These are phyloP conservation scores for Agelaius tricolor DNA, from an alignment of 2,113 vertebrate species.

Conservation along the genomic window DNA sequence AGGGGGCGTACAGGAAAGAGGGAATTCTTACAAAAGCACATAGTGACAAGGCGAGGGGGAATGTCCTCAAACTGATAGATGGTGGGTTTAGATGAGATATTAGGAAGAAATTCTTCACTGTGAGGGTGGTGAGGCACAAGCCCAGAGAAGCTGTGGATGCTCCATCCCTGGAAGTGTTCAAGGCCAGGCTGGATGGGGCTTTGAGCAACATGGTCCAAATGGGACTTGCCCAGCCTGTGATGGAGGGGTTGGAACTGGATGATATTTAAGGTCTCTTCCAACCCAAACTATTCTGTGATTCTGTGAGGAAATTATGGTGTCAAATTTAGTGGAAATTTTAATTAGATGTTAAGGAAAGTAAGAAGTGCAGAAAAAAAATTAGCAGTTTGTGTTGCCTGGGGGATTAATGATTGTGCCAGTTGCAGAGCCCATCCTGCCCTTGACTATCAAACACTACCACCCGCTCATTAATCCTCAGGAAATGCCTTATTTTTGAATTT, in stretches of 20 bases:
- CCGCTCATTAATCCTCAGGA: slow-evolving; percentile 56
- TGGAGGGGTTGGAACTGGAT: background rate
- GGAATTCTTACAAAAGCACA: background rate
- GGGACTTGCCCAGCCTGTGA: background rate
- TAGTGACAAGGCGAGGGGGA: background rate
- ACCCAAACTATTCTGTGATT: background rate
- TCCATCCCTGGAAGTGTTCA: background rate
- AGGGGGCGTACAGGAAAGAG: background rate
- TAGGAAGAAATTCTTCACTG: background rate
- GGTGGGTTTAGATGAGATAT: background rate
- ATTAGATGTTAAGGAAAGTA: slow-evolving; percentile 9
- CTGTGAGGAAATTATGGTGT: background rate
- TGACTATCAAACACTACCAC: slow-evolving; percentile 33
- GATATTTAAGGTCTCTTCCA: background rate
- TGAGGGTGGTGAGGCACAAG: background rate
- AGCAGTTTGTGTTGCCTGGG: slow-evolving; percentile 27
- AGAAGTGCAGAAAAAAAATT: background rate
- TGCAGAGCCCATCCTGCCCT: slow-evolving; percentile 37
- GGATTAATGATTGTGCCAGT: slow-evolving; percentile 31
- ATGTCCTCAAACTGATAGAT: background rate
- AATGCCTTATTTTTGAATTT: slow-evolving; percentile 55
- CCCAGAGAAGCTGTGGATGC: background rate
- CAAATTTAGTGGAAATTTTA: background rate
- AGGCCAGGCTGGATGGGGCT: background rate
- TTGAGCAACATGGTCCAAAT: background rate